Conservation (phyloP, 2,888 invertebrate species). For the Melieria picta region DNA sequence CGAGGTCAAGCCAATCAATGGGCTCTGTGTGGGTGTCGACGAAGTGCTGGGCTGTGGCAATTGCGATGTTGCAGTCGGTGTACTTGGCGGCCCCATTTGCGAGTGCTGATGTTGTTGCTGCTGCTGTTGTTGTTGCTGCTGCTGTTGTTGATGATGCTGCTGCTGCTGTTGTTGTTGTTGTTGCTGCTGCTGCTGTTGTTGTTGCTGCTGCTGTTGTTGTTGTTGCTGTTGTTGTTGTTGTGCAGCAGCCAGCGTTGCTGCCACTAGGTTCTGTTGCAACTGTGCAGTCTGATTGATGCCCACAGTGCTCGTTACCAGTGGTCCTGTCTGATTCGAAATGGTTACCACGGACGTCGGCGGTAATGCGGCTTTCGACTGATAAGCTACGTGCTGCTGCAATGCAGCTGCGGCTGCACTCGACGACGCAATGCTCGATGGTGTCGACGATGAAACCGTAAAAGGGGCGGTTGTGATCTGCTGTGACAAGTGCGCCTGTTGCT, state of each 20-base stretch:
- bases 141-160: slow-evolving; percentile 67
- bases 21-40: slow-evolving; percentile 61
- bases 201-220: slow-evolving; percentile 49
- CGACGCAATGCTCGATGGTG: slow-evolving; percentile 58
- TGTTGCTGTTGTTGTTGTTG: slow-evolving; percentile 53
- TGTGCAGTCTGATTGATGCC: slow-evolving; percentile 51
- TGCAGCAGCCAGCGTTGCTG: no score
- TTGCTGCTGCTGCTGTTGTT: slow-evolving; percentile 51
- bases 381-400: slow-evolving; percentile 57
- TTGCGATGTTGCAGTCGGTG: slow-evolving; percentile 38
- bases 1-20: slow-evolving; percentile 66
- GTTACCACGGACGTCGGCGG: slow-evolving; percentile 61
- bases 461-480: slow-evolving; percentile 59
- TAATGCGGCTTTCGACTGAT: slow-evolving; percentile 54
- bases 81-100: slow-evolving; percentile 36
- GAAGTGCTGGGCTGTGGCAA: slow-evolving; percentile 47
- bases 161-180: slow-evolving; percentile 38
- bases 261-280: slow-evolving; percentile 47
- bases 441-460: slow-evolving; percentile 58
- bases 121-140: slow-evolving; percentile 66
- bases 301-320: slow-evolving; percentile 61
- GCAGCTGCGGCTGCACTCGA: slow-evolving; percentile 57
- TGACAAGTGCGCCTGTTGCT: slow-evolving; percentile 49
- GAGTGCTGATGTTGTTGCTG: slow-evolving; percentile 40
- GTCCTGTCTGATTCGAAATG: slow-evolving; percentile 59